Evolutionary conservation across 2,113 vertebrate genomes (phyloP).

Genomic region (Poeciliopsis occidentalis): DNA sequence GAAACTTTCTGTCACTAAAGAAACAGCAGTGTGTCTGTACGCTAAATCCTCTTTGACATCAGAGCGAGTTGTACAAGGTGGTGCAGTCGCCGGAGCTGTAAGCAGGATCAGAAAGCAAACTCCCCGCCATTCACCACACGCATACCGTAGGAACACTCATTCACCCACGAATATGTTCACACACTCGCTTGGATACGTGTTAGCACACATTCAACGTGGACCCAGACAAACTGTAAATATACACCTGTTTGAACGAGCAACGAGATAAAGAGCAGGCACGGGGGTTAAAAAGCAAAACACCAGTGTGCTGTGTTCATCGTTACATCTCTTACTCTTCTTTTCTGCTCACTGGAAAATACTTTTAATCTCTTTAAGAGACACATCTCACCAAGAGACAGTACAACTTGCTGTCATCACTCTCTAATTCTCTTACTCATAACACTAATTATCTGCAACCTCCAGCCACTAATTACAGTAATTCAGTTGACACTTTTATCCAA

Average conservation of each 20-base stretch:
- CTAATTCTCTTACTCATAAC: constrained; percentile 66
- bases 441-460: constrained; percentile 64
- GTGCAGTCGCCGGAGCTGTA: constrained; percentile 66
- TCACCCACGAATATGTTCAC: constrained; percentile 22
- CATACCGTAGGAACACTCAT: constrained; percentile 31
- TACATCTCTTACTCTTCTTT: constrained; percentile 13
- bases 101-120: constrained; percentile 71
- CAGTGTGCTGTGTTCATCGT: constrained; percentile 11
- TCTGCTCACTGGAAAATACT: constrained; percentile 18
- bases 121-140: constrained; percentile 42
- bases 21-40: constrained; percentile 55
- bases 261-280: not conserved
- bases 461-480: constrained; percentile 72
- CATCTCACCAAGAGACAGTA: too few relatives aligned
- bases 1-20: constrained; percentile 45
- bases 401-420: constrained; percentile 63
- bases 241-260: constrained; percentile 10
- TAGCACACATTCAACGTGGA: constrained; percentile 7
- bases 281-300: constrained; percentile 6
- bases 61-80: constrained; percentile 68
- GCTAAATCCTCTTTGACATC: constrained; percentile 71
- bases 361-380: constrained; percentile 41
- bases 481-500: constrained; percentile 53
- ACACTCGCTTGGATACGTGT: constrained; percentile 11
- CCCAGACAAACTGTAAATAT: constrained; percentile 4